Base-by-base conservation (phyloP, 2,113 vertebrate genomes). In the Nyctereutes procyonoides region DNA sequence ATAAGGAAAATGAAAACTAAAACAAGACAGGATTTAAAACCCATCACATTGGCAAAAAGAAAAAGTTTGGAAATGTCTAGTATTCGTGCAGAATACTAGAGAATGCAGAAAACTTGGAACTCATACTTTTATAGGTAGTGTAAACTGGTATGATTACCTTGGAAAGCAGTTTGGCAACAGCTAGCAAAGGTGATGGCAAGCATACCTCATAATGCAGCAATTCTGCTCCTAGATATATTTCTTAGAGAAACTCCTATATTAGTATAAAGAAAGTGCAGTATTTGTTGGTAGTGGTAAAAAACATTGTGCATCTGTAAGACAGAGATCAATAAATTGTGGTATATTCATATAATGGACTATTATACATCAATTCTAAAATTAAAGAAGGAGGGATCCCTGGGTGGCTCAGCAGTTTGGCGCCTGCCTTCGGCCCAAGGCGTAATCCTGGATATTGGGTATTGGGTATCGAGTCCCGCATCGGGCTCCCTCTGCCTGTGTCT, bases 1-100 rank as follows among this genome's bases (percentile, higher is more conserved):
- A 87, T 53, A 83, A 95, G 28, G n/a, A 71, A 84, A 80, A 85
- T n/a, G 26, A 53, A 85, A 95, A 71, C 55, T 56, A 84, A 88
- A 88, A 83, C 26, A 90, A 73, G 65, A 67, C 60, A 83, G 67
- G 20, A 74, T 58, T 87, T 88, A 92, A 58, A 88, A 83, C 12
- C 5, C 67, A 88, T 22, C 26, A 62, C 69, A 63, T 0, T 83
- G 32, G 38, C 28, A 93, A 95, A 90, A 95, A 55, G 83, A 22
- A 82, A 88, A 76, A 48, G 43, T 63, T 63, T 63, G 19, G 67
- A 84, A 83, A 91, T 63, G 24, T 12, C 63, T 80, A 62, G 16
- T 79, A 53, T 58, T 88, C 22, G 28, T 73, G 15, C 43, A 43
- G 43, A 43, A 43, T 43, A 43, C 43, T 43, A 43, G 43, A 96